Percentiles rank a stretch among this genome's conserved stretches.
phyloP scores from a whole-genome alignment of 2,888 invertebrate species.

The Ormia ochracea region DNA sequence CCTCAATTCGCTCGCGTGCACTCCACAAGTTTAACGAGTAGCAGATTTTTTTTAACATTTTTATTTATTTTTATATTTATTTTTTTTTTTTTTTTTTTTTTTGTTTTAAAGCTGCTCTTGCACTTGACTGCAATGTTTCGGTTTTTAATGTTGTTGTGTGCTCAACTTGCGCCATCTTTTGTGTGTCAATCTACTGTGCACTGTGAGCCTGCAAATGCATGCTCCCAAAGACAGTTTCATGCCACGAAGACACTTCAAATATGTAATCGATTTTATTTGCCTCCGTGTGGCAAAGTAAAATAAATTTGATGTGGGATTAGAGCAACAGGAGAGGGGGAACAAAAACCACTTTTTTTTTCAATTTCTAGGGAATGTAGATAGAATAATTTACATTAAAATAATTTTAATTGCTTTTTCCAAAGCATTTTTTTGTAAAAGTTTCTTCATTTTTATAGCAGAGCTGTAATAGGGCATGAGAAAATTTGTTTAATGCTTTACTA shows the following conservation, averaged over 20 bases:
- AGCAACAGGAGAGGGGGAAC: not conserved
- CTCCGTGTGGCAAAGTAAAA: not conserved
- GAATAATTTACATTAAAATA: too few relatives aligned
- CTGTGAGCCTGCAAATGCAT: constrained; percentile 6
- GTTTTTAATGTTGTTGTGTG: not conserved
- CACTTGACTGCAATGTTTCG: constrained; percentile 39
- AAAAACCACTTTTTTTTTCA: not conserved
- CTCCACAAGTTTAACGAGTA: constrained; percentile 6
- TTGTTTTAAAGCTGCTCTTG: constrained; percentile 37
- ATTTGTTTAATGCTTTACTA: too few relatives aligned
- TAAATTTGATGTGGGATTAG: not conserved
- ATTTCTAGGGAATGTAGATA: too few relatives aligned
- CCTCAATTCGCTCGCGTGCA: not conserved
- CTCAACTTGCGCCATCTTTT: not conserved
- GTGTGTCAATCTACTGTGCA: constrained; percentile 39
- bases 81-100: too few relatives aligned
- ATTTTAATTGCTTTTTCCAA: too few relatives aligned
- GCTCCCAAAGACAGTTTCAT: constrained; percentile 36
- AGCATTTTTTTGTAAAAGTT: too few relatives aligned
- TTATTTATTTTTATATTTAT: too few relatives aligned
- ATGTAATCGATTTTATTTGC: constrained; percentile 30
- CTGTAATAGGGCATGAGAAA: too few relatives aligned
- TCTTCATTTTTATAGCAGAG: too few relatives aligned
- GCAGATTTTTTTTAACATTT: too few relatives aligned
- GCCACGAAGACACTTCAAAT: constrained; percentile 16